Base-by-base conservation (phyloP, 2,888 invertebrate species). In the Scaptomyza cyrtandrae region DNA sequence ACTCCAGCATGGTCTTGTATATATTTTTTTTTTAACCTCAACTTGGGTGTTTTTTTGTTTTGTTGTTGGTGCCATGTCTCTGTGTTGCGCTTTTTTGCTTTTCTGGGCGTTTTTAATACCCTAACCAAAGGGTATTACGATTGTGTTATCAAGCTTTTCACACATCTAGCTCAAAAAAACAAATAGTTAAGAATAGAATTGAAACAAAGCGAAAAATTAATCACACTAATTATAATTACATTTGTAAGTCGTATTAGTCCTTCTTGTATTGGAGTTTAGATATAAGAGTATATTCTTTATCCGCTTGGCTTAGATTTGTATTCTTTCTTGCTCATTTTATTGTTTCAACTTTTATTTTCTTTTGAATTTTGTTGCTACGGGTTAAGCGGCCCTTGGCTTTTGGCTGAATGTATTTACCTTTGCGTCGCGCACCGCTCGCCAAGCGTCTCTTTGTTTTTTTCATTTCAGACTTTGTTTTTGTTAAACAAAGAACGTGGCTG, bases 331-430 rank as follows among this genome's bases (percentile, higher is more conserved):
- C n/a, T 52, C 7, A 5, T 31, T 53, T 57, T 37, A 33, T 33
- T 33, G 7, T 29, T 19, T 19, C 24, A 16, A 14, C 46, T 41
- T 14, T 10, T 48, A 46, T 57, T 43, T 60, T 41, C 33, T 63
- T 72, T 69, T 71, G 54, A 77, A 75, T 81, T 81, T 72, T 76
- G 71, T 66, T 77, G 69, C 58, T 66, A 49, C 50, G 64, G 61
- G 71, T 65, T 84, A 63, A 76, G 72, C 80, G 72, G 66, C 66
- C 69, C 72, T 83, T 83, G 78, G 83, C 75, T 72, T 86, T 80
- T 80, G 84, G 81, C 75, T 80, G 72, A 70, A 83, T 77, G 68
- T 81, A 72, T 86, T 81, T 83, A 86, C 86, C 78, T 80, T 66
- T 71, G 73, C 55, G 52, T 24, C 59, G 35, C 45, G 48, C 35